Evolutionary conservation across 2,888 invertebrate genomes (phyloP).

Genomic region (Ophion obscuratus): DNA sequence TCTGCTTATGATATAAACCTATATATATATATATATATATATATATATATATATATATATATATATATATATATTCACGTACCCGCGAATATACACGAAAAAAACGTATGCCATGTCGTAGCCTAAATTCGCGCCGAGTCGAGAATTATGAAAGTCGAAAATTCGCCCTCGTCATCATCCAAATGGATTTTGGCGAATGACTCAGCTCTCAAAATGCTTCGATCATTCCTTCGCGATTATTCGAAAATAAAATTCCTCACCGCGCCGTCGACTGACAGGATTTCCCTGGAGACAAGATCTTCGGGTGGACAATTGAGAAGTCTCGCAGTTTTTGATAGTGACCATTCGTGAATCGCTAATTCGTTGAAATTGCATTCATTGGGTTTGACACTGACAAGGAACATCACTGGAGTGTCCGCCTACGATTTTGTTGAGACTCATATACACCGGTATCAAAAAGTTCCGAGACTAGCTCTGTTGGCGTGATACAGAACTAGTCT

Average conservation of each 20-base stretch:
- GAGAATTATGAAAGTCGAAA: not conserved
- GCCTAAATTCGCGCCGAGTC: conserved; percentile 13
- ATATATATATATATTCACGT: not conserved
- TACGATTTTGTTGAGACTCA: too few relatives aligned
- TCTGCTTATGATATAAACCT: conserved; percentile 51
- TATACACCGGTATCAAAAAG: too few relatives aligned
- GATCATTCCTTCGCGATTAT: not conserved
- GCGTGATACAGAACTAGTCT: too few relatives aligned
- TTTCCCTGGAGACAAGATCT: not conserved
- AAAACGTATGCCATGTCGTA: not conserved
- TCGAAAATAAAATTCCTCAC: not conserved
- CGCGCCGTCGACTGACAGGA: not conserved
- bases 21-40: conserved; percentile 2
- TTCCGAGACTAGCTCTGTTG: too few relatives aligned
- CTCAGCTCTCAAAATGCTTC: not conserved
- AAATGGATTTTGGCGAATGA: not conserved
- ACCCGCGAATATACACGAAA: not conserved
- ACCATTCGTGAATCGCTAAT: too few relatives aligned
- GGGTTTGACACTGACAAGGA: too few relatives aligned
- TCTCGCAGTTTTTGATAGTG: too few relatives aligned
- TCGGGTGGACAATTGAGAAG: too few relatives aligned
- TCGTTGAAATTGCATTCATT: too few relatives aligned
- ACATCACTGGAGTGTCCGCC: too few relatives aligned
- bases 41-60: not conserved
- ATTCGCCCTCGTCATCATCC: not conserved